Percentiles rank a stretch among this genome's conserved stretches.
phyloP scores from a whole-genome alignment of 2,797 vertebrate genomes.

The Xerus rutilus region DNA sequence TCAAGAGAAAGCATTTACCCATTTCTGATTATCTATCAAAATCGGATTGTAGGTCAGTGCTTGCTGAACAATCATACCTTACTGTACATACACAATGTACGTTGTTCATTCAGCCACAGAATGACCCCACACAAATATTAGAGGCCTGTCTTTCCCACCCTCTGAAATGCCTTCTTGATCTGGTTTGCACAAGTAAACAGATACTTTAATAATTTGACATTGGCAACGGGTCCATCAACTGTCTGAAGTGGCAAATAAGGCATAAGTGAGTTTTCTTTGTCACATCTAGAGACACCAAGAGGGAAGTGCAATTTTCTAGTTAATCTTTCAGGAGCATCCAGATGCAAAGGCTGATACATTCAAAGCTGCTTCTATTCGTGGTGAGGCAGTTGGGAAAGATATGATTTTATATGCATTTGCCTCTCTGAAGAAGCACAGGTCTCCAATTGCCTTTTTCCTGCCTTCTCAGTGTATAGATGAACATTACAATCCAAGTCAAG shows the following conservation, averaged over 20 bases:
- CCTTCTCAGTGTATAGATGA: background rate
- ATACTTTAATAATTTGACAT: constrained; percentile 51
- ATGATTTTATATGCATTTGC: background rate
- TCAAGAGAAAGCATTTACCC: constrained; percentile 77
- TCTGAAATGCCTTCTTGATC: constrained; percentile 31
- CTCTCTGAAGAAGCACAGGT: background rate
- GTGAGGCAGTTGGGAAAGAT: background rate
- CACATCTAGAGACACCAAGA: constrained; percentile 33
- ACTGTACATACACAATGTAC: constrained; percentile 44
- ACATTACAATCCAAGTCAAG: constrained; percentile 49
- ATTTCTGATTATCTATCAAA: constrained; percentile 79
- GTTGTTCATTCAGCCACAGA: background rate
- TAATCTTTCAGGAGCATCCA: constrained; percentile 30
- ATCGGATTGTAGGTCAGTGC: constrained; percentile 74
- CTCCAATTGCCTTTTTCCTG: background rate
- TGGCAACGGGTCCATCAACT: constrained; percentile 51
- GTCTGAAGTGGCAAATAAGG: constrained; percentile 37
- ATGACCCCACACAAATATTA: background rate
- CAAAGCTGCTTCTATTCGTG: background rate
- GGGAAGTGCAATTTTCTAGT: background rate
- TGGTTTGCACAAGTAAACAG: background rate
- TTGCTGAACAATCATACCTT: constrained; percentile 75
- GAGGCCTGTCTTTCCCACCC: background rate
- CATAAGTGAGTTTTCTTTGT: constrained; percentile 66
- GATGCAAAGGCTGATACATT: background rate